phyloP scores from a whole-genome alignment of 2,888 invertebrate genomes.

The Hemicrepidius hirtus region DNA sequence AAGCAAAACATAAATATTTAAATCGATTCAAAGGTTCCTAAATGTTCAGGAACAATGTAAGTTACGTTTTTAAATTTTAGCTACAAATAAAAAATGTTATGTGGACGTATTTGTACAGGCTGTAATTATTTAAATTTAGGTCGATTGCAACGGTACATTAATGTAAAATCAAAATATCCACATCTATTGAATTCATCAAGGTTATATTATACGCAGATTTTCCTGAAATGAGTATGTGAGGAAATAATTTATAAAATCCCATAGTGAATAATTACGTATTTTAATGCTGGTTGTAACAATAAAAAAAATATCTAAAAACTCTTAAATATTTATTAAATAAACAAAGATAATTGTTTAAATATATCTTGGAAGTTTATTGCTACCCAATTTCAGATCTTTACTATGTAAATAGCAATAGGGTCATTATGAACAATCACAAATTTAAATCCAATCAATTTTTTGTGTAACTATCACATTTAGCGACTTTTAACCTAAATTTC shows the following conservation, averaged over 20 bases:
- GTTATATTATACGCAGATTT: constrained; percentile 11
- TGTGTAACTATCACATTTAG: not conserved
- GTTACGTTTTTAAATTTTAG: not conserved
- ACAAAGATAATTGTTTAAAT: too few relatives aligned
- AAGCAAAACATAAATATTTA: not conserved
- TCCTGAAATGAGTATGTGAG: not conserved
- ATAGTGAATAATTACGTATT: not conserved
- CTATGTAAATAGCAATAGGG: not conserved
- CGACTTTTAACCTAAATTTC: constrained; percentile 31
- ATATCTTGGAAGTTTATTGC: not conserved
- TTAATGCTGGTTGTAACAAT: not conserved
- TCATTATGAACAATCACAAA: constrained; percentile 4
- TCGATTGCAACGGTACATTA: constrained; percentile 38
- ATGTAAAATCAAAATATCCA: constrained; percentile 31
- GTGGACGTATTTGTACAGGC: not conserved
- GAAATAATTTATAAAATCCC: constrained; percentile 1
- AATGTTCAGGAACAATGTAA: not conserved
- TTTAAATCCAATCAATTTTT: not conserved
- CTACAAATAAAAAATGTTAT: not conserved
- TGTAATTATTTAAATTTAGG: constrained; percentile 32
- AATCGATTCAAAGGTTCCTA: not conserved
- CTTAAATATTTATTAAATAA: too few relatives aligned
- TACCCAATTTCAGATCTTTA: not conserved
- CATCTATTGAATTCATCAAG: constrained; percentile 30
- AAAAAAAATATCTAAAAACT: too few relatives aligned